Evolutionary conservation across 1,140 invertebrate species (phyloP).

Genomic region (Bathynomus jamesi): DNA sequence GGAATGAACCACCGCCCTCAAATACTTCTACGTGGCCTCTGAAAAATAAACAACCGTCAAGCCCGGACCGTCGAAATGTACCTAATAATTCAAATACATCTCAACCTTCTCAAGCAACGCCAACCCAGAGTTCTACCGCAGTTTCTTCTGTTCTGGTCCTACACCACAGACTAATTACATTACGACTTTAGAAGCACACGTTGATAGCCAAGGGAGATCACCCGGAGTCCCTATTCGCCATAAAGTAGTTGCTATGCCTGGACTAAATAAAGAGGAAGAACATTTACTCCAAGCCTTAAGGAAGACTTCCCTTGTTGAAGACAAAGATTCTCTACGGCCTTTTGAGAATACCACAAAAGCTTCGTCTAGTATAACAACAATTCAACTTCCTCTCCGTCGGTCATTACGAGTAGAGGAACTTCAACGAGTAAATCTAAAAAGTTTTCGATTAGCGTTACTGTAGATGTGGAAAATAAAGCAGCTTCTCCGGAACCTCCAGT

Average conservation of each 20-base stretch:
- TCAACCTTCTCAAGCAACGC: conserved; percentile 38
- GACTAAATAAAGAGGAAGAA: conserved; percentile 69
- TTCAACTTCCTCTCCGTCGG: conserved; percentile 6
- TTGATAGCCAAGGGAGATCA: conserved; percentile 24
- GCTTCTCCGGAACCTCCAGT: not conserved
- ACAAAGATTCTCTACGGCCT: conserved; percentile 1
- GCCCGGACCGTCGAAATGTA: conserved; percentile 21
- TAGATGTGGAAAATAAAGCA: conserved; percentile 29
- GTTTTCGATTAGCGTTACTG: conserved; percentile 34
- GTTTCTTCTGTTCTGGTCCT: not conserved
- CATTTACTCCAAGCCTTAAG: conserved; percentile 66
- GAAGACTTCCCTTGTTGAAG: conserved; percentile 43
- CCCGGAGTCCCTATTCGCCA: conserved; percentile 25
- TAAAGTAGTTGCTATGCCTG: conserved; percentile 44
- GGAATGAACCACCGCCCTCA: conserved; percentile 33
- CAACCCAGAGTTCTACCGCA: conserved; percentile 41
- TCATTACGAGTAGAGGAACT: conserved; percentile 1
- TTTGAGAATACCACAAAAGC: not conserved
- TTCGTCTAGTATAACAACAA: not conserved
- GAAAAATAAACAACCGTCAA: conserved; percentile 50
- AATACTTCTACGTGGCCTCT: conserved; percentile 56
- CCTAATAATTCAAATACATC: conserved; percentile 37
- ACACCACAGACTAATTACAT: conserved; percentile 30
- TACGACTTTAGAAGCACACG: conserved; percentile 31
- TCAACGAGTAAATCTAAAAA: conserved; percentile 12